Percentiles rank a stretch among this genome's conserved stretches.
Conservation (phyloP, 2,888 invertebrate genomes). For the Schizaphis graminum region DNA sequence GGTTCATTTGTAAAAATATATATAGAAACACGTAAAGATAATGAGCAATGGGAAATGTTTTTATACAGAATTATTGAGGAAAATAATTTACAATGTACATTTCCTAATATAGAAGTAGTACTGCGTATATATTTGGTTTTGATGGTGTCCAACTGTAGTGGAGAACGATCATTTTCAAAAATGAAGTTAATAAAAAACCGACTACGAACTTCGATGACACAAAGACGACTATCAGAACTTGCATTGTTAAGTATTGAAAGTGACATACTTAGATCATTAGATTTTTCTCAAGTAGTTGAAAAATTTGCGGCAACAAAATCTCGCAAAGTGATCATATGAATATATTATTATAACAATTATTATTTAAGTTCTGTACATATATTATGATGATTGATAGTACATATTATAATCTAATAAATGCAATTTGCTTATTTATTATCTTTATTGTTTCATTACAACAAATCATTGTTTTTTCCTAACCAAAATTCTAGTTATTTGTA, state of each 20-base stretch:
- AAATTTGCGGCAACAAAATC: no score
- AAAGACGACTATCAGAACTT: slow-evolving; percentile 20
- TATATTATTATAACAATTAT: neutral
- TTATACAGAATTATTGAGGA: neutral
- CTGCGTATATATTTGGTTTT: neutral
- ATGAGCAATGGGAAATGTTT: slow-evolving; percentile 12
- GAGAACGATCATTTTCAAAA: slow-evolving; percentile 45
- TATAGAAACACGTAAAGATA: slow-evolving; percentile 8
- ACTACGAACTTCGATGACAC: slow-evolving; percentile 28
- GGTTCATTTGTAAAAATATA: slow-evolving; percentile 12
- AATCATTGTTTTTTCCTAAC: no score
- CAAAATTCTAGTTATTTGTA: no score
- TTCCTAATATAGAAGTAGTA: slow-evolving; percentile 4
- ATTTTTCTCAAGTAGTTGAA: no score
- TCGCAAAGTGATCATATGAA: neutral
- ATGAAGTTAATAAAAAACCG: slow-evolving; percentile 43
- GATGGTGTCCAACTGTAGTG: slow-evolving; percentile 2
- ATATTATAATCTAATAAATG: no score
- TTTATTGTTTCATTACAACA: no score
- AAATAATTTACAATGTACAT: slow-evolving; percentile 3
- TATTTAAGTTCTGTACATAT: no score
- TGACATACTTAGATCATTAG: no score
- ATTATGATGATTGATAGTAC: no score
- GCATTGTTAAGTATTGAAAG: neutral
- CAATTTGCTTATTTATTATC: no score